Evolutionary conservation across 2,113 vertebrate genomes (phyloP).

Genomic region (Syngnathoides biaculeatus): DNA sequence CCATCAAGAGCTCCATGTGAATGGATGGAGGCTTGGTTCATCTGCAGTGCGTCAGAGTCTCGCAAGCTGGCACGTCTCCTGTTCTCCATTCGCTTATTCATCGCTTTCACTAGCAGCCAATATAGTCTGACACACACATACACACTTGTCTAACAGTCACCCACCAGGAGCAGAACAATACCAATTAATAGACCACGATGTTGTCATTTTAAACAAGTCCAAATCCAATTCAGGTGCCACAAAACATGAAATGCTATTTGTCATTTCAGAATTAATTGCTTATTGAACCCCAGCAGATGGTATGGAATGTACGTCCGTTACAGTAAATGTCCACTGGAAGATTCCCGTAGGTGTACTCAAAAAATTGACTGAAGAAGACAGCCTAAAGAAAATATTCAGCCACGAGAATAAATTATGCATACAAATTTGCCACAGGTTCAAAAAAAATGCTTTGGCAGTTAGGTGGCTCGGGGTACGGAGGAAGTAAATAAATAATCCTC

Average conservation of each 20-base stretch:
- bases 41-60: conserved; percentile 69
- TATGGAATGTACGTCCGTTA: conserved; percentile 19
- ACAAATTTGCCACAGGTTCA: conserved; percentile 64
- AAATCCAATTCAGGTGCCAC: conserved; percentile 26
- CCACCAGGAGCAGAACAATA: conserved; percentile 23
- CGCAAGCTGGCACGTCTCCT: conserved; percentile 58
- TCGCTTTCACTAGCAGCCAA: conserved; percentile 56
- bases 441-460: conserved; percentile 66
- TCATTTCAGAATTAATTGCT: conserved; percentile 24
- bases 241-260: conserved; percentile 29
- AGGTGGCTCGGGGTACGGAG: conserved; percentile 66
- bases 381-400: conserved; percentile 60
- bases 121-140: conserved; percentile 29
- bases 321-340: conserved; percentile 21
- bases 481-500: conserved; percentile 76
- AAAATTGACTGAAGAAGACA: conserved; percentile 39
- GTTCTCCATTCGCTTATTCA: conserved; percentile 59
- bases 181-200: conserved; percentile 30
- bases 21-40: conserved; percentile 58
- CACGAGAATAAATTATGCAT: conserved; percentile 60
- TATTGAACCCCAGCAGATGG: conserved; percentile 17
- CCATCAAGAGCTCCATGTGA: conserved; percentile 42
- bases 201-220: conserved; percentile 43
- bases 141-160: conserved; percentile 15
- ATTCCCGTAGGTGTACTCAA: conserved; percentile 32